Evolutionary conservation across 1,140 invertebrate species (phyloP), one percentile per base, ranked within the genome.

Genomic region (Drosophila serrata): DNA sequence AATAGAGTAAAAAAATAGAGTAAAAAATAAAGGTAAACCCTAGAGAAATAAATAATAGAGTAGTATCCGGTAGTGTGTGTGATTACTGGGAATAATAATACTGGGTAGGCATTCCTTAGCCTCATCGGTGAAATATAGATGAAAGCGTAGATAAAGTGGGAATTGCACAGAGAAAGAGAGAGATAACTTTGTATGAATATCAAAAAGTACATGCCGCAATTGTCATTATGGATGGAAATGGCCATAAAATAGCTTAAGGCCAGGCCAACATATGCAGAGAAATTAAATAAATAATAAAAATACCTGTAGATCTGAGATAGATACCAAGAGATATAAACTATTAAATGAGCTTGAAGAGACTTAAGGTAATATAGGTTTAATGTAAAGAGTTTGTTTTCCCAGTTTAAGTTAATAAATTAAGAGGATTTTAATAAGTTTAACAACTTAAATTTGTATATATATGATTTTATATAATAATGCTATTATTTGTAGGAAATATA

Each of bases 121-220:
- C 46, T 13, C 22, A 29, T 45, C 33, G 43, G 59, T 13, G 43
- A 31, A 9, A 39, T 46, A 37, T 27, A 70, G 68, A 72, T 72
- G 42, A 57, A 70, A 57, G 42, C 65, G 15, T 19, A 19, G 40
- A 70, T 69, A 69, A 42, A 40, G 43, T 49, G 43, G 61, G 29
- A 65, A 68, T 49, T 48, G 6, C 15, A n/a, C 1, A 43, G 40
- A 1, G 15, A 40, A 13, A 51, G 40, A 35, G 12, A 40, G 48
- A 9, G 43, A 49, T 56, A n/a, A 9, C 15, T 27, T 48, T 4
- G 35, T 57, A 42, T 43, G 13, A 59, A 31, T 59, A 59, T 58
- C 37, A 12, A 33, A 39, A 40, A 19, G 35, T 39, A n/a, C 17
- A 37, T n/a, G 60, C 51, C 49, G 37, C 31, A 35, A 15, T n/a